A percentile compares a stretch with the other conserved stretches of the same genome.
These are phyloP conservation scores for Catostylus mosaicus DNA, from an alignment of 30 jellyfish, hydroid and myxozoan genomes.

Conservation along the genomic window DNA sequence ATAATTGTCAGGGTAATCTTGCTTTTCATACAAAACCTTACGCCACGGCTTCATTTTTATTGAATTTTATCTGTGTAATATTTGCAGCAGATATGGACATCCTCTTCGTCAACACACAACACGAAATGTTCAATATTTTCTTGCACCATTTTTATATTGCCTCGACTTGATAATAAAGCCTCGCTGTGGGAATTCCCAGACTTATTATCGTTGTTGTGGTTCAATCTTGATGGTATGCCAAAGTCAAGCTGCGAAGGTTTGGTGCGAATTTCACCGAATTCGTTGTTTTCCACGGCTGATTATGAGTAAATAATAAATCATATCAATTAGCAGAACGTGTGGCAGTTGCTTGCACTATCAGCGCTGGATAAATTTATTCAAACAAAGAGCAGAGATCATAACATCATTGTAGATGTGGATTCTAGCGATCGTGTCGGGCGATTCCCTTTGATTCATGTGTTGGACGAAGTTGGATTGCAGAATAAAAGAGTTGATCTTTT, in stretches of 20 bases:
- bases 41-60: conserved; percentile 55
- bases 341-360: conserved; percentile 1
- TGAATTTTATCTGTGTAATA: neutral
- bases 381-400: no score
- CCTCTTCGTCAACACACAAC: no score
- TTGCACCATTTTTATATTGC: neutral
- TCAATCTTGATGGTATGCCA: neutral
- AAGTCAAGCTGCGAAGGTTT: neutral
- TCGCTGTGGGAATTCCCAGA: no score
- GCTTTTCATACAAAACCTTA: conserved; percentile 82
- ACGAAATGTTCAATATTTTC: no score
- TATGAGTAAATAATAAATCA: neutral
- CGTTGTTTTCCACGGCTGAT: neutral
- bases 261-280: neutral
- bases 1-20: conserved; percentile 81
- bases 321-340: neutral
- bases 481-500: no score
- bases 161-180: neutral
- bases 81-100: no score
- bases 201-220: conserved; percentile 12
- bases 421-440: no score
- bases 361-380: no score
- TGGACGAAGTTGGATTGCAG: no score
- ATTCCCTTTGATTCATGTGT: no score
- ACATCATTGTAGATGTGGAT: no score